Percentiles rank a stretch among this genome's conserved stretches.
Evolutionary conservation across 1,140 invertebrate species (phyloP).

Genomic region (Aphelinus certus): DNA sequence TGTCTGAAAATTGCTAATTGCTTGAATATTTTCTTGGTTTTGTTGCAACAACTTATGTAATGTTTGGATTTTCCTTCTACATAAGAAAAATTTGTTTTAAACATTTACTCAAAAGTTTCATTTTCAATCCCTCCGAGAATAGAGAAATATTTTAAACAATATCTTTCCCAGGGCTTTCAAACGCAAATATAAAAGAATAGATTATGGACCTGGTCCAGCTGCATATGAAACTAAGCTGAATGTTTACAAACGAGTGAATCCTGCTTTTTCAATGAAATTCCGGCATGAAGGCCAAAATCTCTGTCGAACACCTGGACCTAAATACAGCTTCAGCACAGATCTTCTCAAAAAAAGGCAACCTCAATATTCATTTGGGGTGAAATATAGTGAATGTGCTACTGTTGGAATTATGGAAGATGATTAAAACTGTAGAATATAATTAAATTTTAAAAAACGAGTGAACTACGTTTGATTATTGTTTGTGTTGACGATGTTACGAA

Average conservation of each 20-base stretch:
- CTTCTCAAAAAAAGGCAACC: conserved; percentile 46
- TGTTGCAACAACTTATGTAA: neutral
- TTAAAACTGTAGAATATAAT: too few species aligned
- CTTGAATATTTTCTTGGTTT: conserved; percentile 1
- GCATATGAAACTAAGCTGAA: conserved; percentile 49
- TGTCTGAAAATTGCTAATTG: neutral
- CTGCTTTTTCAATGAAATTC: conserved; percentile 54
- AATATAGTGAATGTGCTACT: conserved; percentile 54
- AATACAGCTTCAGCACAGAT: conserved; percentile 49
- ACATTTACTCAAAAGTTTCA: too few species aligned
- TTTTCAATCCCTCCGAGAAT: too few species aligned
- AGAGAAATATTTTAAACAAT: too few species aligned
- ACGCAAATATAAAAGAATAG: conserved; percentile 21
- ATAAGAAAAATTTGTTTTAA: too few species aligned
- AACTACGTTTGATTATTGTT: too few species aligned
- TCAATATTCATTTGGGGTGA: conserved; percentile 56
- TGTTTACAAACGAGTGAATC: conserved; percentile 48
- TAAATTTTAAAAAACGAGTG: too few species aligned
- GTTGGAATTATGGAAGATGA: conserved; percentile 50
- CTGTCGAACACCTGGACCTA: conserved; percentile 46
- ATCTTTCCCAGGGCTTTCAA: conserved; percentile 40
- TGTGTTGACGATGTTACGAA: too few species aligned
- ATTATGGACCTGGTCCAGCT: conserved; percentile 55
- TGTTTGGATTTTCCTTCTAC: neutral
- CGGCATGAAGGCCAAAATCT: conserved; percentile 21